Evolutionary conservation across 2,888 invertebrate species (phyloP).

Genomic region (Gymnocheta viridis): DNA sequence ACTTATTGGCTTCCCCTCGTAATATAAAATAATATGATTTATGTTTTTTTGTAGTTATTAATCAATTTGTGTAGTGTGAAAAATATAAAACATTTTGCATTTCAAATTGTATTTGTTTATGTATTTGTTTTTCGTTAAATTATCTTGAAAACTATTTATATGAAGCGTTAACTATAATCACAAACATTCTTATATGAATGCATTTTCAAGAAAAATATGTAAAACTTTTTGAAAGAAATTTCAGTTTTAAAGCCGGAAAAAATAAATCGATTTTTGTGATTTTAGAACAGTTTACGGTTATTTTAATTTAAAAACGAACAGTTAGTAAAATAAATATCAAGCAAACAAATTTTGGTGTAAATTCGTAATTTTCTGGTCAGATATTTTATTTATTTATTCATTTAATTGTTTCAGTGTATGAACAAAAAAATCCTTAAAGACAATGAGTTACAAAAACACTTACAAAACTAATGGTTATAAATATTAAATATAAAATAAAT

Average conservation of each 20-base stretch:
- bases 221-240: not conserved
- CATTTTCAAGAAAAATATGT: not conserved
- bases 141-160: not conserved
- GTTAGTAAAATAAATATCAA: too few relatives aligned
- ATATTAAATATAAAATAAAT: too few relatives aligned
- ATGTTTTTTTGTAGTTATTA: conserved; percentile 11
- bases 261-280: not conserved
- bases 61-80: conserved; percentile 47
- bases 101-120: not conserved
- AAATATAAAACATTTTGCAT: conserved; percentile 37
- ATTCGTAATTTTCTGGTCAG: too few relatives aligned
- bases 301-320: too few relatives aligned
- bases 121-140: not conserved
- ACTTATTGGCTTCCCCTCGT: not conserved
- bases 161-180: not conserved
- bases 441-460: too few relatives aligned
- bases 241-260: not conserved
- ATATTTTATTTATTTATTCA: too few relatives aligned
- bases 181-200: not conserved
- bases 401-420: too few relatives aligned
- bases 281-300: not conserved
- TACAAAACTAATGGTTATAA: too few relatives aligned
- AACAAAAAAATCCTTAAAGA: too few relatives aligned
- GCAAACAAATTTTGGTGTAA: too few relatives aligned
- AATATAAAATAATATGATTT: not conserved